phyloP scores from a whole-genome alignment of 2,113 vertebrate species.

The Antigone vipio region DNA sequence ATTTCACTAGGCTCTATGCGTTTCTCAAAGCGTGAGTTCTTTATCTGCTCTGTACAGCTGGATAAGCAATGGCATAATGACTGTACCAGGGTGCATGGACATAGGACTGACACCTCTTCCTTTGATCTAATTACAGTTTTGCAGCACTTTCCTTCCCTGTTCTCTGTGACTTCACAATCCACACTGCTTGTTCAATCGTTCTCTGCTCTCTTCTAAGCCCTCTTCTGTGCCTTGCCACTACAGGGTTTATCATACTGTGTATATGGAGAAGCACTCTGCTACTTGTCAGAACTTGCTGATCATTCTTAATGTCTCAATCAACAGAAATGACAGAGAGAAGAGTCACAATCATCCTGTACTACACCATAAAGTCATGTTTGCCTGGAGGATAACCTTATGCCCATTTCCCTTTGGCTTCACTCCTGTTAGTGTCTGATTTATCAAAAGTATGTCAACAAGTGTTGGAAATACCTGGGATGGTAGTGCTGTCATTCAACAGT shows the following conservation, averaged over 20 bases:
- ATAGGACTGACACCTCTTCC: neutral
- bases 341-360: neutral
- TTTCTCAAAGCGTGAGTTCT: neutral
- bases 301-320: neutral
- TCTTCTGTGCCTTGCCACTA: neutral
- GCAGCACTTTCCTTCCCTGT: neutral
- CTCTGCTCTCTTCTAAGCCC: neutral
- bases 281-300: accelerated
- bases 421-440: neutral
- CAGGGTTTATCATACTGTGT: neutral
- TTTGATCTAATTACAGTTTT: accelerated
- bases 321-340: neutral
- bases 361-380: neutral
- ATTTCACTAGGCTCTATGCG: neutral
- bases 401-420: neutral
- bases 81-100: too few relatives aligned
- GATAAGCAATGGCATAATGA: neutral
- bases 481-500: neutral
- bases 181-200: neutral
- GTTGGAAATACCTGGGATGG: neutral
- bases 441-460: neutral
- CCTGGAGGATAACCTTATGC: neutral
- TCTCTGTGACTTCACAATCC: neutral
- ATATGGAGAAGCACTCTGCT: neutral
- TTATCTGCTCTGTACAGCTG: neutral